Percentiles rank a stretch among this genome's conserved stretches.
Conservation (phyloP, 2,797 vertebrate species). For the Euphonia xanthogaster region DNA sequence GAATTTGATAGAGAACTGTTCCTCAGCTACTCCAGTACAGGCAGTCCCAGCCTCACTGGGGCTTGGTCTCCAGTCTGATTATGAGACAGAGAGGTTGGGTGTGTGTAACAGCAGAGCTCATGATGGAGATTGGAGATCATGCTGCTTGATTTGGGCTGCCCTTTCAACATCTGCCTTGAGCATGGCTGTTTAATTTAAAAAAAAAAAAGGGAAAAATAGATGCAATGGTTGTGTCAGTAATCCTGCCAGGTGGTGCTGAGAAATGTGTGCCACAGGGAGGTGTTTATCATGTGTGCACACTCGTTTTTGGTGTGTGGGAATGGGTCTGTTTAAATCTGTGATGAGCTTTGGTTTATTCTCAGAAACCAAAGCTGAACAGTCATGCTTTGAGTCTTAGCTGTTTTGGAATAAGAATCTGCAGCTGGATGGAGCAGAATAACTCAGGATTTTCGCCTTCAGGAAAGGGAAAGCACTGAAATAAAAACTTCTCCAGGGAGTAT, state of each 20-base stretch:
- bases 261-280: not conserved
- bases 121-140: not conserved
- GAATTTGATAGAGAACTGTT: not conserved
- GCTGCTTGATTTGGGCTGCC: not conserved
- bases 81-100: accelerated
- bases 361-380: not conserved
- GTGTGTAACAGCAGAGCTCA: not conserved
- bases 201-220: not conserved
- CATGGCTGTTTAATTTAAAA: not conserved
- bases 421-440: not conserved
- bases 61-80: not conserved
- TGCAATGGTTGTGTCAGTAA: not conserved
- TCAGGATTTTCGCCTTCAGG: not conserved
- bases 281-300: not conserved
- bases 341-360: not conserved
- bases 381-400: not conserved
- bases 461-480: not conserved
- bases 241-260: not conserved
- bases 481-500: not conserved
- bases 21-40: accelerated
- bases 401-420: not conserved
- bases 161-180: not conserved
- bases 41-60: not conserved
- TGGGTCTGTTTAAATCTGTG: not conserved
- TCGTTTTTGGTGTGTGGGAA: not conserved